A percentile compares a stretch with the other conserved stretches of the same genome.
Conservation (phyloP, 2,888 invertebrate genomes). For the Callimorpha dominula region DNA sequence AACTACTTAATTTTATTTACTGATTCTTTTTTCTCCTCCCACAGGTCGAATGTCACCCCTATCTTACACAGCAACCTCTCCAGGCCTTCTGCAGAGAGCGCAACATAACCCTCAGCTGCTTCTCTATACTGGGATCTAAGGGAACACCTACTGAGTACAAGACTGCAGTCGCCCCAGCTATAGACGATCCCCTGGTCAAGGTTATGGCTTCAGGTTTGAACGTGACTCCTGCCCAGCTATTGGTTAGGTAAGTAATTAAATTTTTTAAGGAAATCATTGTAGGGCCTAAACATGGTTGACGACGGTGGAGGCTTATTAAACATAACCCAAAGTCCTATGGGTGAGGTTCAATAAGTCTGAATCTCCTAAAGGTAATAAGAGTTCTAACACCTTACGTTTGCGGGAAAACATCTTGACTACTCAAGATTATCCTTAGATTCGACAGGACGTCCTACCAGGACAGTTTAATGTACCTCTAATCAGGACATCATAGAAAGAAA, state of each 20-base stretch:
- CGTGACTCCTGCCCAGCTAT: slow-evolving; percentile 68
- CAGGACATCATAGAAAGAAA: too few relatives aligned
- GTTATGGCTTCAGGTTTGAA: slow-evolving; percentile 72
- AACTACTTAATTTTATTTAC: not conserved
- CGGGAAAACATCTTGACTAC: too few relatives aligned
- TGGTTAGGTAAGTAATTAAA: slow-evolving; percentile 64
- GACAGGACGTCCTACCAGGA: too few relatives aligned
- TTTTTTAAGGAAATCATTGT: not conserved
- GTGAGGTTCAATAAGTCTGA: too few relatives aligned
- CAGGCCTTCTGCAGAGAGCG: slow-evolving; percentile 89
- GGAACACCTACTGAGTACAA: slow-evolving; percentile 90
- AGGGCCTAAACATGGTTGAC: too few relatives aligned
- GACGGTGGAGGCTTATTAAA: too few relatives aligned
- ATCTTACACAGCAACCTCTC: slow-evolving; percentile 89
- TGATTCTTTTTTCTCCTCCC: slow-evolving; percentile 8
- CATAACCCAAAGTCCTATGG: too few relatives aligned
- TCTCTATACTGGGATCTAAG: slow-evolving; percentile 90
- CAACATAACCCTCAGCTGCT: slow-evolving; percentile 90
- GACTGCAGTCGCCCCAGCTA: slow-evolving; percentile 87
- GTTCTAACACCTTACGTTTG: too few relatives aligned
- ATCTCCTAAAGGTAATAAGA: too few relatives aligned
- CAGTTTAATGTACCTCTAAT: too few relatives aligned
- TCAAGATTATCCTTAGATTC: too few relatives aligned
- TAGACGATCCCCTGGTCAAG: slow-evolving; percentile 90
- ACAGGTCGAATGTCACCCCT: slow-evolving; percentile 93